Evolutionary conservation across 2,888 invertebrate genomes (phyloP).

Genomic region (Hydropsyche betteni): DNA sequence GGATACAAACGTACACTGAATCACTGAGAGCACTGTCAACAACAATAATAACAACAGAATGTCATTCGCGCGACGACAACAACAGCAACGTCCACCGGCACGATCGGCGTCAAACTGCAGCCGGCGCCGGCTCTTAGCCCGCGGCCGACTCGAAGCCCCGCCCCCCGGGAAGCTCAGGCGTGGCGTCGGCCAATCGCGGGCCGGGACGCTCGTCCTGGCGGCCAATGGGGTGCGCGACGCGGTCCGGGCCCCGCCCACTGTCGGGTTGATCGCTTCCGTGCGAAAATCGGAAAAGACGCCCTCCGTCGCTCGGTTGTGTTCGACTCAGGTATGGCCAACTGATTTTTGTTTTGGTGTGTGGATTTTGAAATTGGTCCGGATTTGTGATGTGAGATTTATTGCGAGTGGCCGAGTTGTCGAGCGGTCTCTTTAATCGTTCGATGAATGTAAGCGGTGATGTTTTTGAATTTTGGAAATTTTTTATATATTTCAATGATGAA

Average conservation of each 20-base stretch:
- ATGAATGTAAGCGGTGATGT: too few species aligned
- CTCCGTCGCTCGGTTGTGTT: conserved; percentile 15
- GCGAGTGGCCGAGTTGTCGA: too few species aligned
- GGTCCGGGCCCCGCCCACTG: conserved; percentile 51
- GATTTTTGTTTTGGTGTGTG: too few species aligned
- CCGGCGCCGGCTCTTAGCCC: background rate
- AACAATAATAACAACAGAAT: background rate
- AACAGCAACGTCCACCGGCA: background rate
- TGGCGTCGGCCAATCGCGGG: conserved; percentile 51
- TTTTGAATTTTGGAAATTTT: too few species aligned
- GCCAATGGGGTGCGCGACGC: conserved; percentile 46
- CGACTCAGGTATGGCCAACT: background rate
- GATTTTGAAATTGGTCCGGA: too few species aligned
- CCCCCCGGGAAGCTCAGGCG: conserved; percentile 52
- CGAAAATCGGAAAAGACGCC: conserved; percentile 37
- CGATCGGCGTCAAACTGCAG: conserved; percentile 15
- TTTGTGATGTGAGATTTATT: too few species aligned
- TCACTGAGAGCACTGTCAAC: background rate
- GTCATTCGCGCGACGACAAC: background rate
- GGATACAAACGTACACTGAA: background rate
- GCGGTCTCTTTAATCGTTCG: too few species aligned
- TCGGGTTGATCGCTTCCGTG: conserved; percentile 32
- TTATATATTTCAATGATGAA: too few species aligned
- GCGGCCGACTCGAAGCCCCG: conserved; percentile 51
- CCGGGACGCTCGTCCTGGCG: conserved; percentile 52